Conservation (phyloP, 1,140 invertebrate species). For the Tetramorium alpestre region DNA sequence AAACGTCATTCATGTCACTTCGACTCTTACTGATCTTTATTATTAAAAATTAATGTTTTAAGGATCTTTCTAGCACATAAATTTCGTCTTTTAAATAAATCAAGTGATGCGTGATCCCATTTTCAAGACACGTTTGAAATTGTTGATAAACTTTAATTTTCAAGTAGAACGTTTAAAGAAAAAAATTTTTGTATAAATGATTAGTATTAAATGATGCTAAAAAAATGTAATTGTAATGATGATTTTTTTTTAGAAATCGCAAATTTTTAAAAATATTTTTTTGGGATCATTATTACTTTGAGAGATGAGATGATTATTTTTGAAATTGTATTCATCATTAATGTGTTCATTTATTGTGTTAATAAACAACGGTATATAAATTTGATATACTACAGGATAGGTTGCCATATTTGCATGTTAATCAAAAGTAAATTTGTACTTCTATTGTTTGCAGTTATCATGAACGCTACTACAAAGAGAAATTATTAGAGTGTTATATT, state of each 20-base stretch:
- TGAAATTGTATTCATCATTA: background rate
- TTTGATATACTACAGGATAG: background rate
- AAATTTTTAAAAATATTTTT: background rate
- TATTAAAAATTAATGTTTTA: background rate
- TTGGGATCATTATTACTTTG: background rate
- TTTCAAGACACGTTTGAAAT: background rate
- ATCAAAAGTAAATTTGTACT: slow-evolving; percentile 30
- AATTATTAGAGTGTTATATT: background rate
- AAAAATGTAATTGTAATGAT: background rate
- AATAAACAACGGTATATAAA: slow-evolving; percentile 10
- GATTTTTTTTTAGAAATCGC: background rate
- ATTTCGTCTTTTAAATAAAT: background rate
- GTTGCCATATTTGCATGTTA: slow-evolving; percentile 31
- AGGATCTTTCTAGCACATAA: background rate
- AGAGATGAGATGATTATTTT: background rate
- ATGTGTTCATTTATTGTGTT: background rate
- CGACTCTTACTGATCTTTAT: background rate
- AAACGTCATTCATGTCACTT: background rate
- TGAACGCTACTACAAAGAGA: background rate
- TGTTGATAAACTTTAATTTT: background rate
- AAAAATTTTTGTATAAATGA: background rate
- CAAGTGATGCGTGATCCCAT: background rate
- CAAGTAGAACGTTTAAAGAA: background rate
- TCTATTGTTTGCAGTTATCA: slow-evolving; percentile 23
- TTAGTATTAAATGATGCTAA: background rate